Percentiles rank a stretch among this genome's conserved stretches.
Conservation (phyloP, 2,113 vertebrate genomes). For the Platichthys stellatus region DNA sequence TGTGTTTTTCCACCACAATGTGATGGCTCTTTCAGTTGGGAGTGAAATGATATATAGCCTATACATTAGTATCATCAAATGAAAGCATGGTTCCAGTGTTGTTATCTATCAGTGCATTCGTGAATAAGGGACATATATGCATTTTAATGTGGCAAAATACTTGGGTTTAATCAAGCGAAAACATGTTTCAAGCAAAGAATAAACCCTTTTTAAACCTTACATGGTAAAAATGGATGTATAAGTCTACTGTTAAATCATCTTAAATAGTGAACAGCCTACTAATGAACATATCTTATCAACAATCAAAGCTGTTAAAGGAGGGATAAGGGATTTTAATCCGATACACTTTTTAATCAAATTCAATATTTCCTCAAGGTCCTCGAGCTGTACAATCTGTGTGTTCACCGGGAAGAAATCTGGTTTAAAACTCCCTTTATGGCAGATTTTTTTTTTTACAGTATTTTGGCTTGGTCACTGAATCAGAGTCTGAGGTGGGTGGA, state of each 20-base stretch:
- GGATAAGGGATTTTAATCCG: no score
- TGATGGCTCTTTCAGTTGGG: no score
- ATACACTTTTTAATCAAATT: no score
- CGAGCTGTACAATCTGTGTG: no score
- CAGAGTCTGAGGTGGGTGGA: background rate
- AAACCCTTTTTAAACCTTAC: background rate
- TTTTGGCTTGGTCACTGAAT: background rate
- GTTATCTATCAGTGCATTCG: background rate
- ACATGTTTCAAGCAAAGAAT: background rate
- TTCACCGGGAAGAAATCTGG: background rate
- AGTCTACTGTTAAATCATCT: no score
- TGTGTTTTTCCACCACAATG: background rate
- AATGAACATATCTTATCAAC: conserved; percentile 5
- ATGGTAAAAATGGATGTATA: no score
- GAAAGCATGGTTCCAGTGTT: background rate
- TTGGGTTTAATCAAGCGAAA: background rate
- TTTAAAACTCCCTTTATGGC: background rate
- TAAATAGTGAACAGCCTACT: background rate
- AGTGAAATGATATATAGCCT: background rate
- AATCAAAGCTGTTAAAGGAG: no score
- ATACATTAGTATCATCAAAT: background rate
- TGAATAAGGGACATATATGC: background rate
- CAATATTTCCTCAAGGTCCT: no score
- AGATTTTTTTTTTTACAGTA: no score
- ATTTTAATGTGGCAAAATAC: background rate